phyloP scores from a whole-genome alignment of 92 coral and sea anemone genomes.

The Palythoa grandis region DNA sequence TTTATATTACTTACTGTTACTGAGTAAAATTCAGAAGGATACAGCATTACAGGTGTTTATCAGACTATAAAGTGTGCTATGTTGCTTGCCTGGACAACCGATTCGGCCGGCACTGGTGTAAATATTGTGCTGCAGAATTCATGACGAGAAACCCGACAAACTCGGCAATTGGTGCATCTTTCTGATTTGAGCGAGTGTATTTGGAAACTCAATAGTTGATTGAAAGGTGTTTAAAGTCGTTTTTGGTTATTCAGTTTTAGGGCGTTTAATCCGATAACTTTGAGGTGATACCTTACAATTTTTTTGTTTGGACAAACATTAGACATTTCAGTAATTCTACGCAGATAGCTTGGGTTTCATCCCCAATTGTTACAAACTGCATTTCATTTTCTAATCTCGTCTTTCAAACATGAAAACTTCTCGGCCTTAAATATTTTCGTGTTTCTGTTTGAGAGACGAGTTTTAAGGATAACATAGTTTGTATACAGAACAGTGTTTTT shows the following conservation, averaged over 20 bases:
- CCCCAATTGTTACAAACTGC: neutral
- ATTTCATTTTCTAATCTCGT: neutral
- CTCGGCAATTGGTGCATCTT: neutral
- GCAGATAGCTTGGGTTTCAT: neutral
- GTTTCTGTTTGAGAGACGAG: neutral
- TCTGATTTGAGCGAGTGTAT: neutral
- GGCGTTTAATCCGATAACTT: constrained; percentile 36
- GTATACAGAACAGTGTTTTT: neutral
- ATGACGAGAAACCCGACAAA: neutral
- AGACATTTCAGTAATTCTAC: neutral
- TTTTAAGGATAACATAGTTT: neutral
- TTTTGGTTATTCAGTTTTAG: constrained; percentile 21
- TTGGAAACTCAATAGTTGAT: neutral
- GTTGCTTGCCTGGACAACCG: too few species aligned
- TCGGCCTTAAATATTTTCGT: neutral
- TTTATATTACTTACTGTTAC: too few species aligned
- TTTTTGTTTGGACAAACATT: constrained; percentile 17
- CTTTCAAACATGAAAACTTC: neutral
- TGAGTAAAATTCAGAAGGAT: too few species aligned
- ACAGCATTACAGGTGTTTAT: too few species aligned
- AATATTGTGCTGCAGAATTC: neutral
- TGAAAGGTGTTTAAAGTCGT: neutral
- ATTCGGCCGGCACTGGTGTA: too few species aligned
- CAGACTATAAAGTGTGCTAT: too few species aligned
- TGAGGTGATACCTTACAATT: neutral